A percentile compares a stretch with the other conserved stretches of the same genome.
These are phyloP conservation scores for Proterorhinus semilunaris DNA, from an alignment of 2,113 vertebrate genomes.

Conservation along the genomic window DNA sequence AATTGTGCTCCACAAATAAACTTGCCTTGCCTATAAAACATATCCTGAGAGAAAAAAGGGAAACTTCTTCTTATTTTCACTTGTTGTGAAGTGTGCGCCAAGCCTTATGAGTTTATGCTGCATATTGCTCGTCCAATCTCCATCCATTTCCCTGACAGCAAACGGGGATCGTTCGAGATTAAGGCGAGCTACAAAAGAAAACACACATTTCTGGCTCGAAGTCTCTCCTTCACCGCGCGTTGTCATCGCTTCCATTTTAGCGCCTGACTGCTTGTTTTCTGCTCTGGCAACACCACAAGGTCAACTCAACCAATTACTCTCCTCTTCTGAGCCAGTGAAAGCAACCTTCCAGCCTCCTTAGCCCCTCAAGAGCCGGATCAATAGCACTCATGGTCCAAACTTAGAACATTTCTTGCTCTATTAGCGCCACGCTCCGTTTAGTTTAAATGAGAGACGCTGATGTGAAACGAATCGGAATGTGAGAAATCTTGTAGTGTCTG, in stretches of 20 bases:
- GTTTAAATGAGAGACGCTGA: neutral
- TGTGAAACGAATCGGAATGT: neutral
- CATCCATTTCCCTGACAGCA: neutral
- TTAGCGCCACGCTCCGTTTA: conserved; percentile 4
- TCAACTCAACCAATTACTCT: conserved; percentile 42
- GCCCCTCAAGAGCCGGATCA: conserved; percentile 38
- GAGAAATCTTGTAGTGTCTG: neutral
- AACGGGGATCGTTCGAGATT: neutral
- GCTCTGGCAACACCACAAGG: conserved; percentile 22
- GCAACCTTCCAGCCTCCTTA: conserved; percentile 34
- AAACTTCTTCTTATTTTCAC: no score
- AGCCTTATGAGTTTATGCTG: neutral
- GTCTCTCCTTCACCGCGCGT: conserved; percentile 1
- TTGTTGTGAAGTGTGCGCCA: neutral
- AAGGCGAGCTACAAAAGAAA: neutral
- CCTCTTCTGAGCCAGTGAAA: conserved; percentile 20
- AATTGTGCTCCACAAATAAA: no score
- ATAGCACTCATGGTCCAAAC: conserved; percentile 40
- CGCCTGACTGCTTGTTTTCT: conserved; percentile 5
- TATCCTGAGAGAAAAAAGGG: no score
- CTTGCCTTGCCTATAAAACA: no score
- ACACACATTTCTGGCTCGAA: neutral
- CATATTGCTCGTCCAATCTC: neutral
- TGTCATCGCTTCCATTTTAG: conserved; percentile 3
- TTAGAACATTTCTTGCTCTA: conserved; percentile 29